Percentiles rank a stretch among this genome's conserved stretches.
Evolutionary conservation across 2,888 invertebrate species (phyloP).

Genomic region (Ophraella communa): DNA sequence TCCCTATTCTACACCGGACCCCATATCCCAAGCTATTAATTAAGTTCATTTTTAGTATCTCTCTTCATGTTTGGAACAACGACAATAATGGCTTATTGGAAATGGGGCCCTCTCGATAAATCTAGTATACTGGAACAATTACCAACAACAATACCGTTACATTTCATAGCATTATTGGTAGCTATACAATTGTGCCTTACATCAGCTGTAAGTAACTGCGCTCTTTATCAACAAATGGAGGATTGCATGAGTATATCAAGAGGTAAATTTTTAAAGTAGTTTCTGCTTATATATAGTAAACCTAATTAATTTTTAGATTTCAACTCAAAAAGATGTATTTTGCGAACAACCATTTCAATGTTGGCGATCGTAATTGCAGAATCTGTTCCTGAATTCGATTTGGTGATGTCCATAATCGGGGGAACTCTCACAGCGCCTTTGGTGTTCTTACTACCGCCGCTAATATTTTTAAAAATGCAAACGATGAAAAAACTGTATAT

Average conservation of each 20-base stretch:
- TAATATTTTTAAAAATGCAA: slow-evolving; percentile 77
- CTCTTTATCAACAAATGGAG: slow-evolving; percentile 84
- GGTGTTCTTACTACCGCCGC: slow-evolving; percentile 83
- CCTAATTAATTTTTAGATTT: slow-evolving; percentile 68
- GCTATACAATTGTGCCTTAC: slow-evolving; percentile 80
- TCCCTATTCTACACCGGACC: too few relatives aligned
- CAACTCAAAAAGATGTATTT: slow-evolving; percentile 72
- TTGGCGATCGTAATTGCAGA: slow-evolving; percentile 80
- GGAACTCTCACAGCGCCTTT: slow-evolving; percentile 83
- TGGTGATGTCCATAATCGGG: slow-evolving; percentile 86
- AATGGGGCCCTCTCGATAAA: slow-evolving; percentile 70
- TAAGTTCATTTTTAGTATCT: slow-evolving; percentile 59
- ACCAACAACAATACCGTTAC: slow-evolving; percentile 69
- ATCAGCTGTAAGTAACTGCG: slow-evolving; percentile 78
- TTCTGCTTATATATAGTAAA: not conserved
- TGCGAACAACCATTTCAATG: slow-evolving; percentile 74
- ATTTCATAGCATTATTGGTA: slow-evolving; percentile 74
- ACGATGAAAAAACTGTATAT: slow-evolving; percentile 59
- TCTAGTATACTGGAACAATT: slow-evolving; percentile 70
- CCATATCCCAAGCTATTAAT: too few relatives aligned
- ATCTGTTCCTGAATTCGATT: slow-evolving; percentile 83
- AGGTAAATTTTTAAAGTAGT: slow-evolving; percentile 56
- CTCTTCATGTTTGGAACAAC: slow-evolving; percentile 71
- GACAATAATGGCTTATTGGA: slow-evolving; percentile 66
- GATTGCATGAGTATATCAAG: slow-evolving; percentile 75